These are phyloP conservation scores for Epinotia brunnichana DNA, from an alignment of 2,888 invertebrate genomes.

Conservation along the genomic window DNA sequence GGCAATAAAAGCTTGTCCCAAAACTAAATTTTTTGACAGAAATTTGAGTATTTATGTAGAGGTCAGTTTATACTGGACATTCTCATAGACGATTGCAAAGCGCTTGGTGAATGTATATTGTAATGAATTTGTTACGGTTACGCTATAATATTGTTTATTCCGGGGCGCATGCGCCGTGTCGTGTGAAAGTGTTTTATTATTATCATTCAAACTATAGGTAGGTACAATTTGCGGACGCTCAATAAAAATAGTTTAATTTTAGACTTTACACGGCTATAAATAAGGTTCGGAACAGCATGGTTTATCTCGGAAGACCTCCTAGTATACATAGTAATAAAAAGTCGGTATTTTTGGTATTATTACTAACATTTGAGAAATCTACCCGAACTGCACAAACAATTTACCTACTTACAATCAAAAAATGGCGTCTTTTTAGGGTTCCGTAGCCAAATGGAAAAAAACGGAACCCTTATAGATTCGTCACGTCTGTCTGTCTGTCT, in stretches of 20 bases:
- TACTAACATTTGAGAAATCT: no score
- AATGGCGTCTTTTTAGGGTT: no score
- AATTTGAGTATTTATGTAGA: no score
- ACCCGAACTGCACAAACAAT: no score
- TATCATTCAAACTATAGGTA: conserved; percentile 37
- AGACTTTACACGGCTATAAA: not conserved
- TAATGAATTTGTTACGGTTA: conserved; percentile 31
- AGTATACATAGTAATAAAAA: no score
- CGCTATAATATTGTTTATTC: conserved; percentile 41
- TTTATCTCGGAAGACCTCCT: not conserved
- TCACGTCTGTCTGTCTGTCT: no score
- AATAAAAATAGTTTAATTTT: not conserved
- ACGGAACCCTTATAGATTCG: no score
- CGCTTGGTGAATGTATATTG: not conserved
- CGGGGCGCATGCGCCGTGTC: conserved; percentile 40
- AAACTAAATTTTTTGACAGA: no score
- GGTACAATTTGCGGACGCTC: conserved; percentile 8
- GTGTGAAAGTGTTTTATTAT: conserved; percentile 51
- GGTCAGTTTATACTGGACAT: not conserved
- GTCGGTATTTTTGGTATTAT: no score
- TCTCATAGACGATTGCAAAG: not conserved
- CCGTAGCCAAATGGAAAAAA: no score
- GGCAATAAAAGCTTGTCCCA: no score
- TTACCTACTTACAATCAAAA: no score
- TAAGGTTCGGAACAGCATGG: not conserved